Evolutionary conservation across 1,140 invertebrate species (phyloP).

Genomic region (Eulimnadia texana): DNA sequence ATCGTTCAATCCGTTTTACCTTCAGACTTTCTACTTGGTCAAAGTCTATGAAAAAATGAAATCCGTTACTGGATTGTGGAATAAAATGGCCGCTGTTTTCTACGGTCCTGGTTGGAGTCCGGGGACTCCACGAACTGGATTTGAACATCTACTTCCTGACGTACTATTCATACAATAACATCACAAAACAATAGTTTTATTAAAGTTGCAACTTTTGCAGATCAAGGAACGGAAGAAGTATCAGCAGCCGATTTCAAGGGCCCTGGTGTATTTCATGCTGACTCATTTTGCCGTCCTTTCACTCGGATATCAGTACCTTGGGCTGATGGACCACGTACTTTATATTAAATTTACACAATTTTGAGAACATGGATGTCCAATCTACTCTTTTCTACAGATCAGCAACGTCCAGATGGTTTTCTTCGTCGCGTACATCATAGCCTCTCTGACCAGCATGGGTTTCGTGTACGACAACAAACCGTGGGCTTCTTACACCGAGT

Average conservation of each 20-base stretch:
- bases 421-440: slow-evolving; percentile 45
- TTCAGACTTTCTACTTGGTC: slow-evolving; percentile 56
- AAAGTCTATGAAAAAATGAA: slow-evolving; percentile 45
- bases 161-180: slow-evolving; percentile 2
- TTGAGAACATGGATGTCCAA: slow-evolving; percentile 1
- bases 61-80: slow-evolving; percentile 35
- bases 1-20: slow-evolving; percentile 61
- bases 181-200: no score
- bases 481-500: slow-evolving; percentile 36
- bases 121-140: slow-evolving; percentile 59
- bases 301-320: background rate
- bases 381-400: slow-evolving; percentile 38
- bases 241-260: background rate
- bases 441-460: slow-evolving; percentile 48
- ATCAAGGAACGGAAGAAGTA: background rate
- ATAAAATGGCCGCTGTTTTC: slow-evolving; percentile 54
- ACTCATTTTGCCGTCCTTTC: background rate
- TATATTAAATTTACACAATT: no score
- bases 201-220: background rate
- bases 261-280: background rate
- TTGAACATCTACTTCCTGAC: slow-evolving; percentile 7
- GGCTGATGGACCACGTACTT: no score
- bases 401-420: slow-evolving; percentile 37
- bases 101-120: slow-evolving; percentile 81
- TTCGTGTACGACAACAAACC: slow-evolving; percentile 46